Base-by-base conservation (phyloP, 2,888 invertebrate species). In the Seira musarum region DNA sequence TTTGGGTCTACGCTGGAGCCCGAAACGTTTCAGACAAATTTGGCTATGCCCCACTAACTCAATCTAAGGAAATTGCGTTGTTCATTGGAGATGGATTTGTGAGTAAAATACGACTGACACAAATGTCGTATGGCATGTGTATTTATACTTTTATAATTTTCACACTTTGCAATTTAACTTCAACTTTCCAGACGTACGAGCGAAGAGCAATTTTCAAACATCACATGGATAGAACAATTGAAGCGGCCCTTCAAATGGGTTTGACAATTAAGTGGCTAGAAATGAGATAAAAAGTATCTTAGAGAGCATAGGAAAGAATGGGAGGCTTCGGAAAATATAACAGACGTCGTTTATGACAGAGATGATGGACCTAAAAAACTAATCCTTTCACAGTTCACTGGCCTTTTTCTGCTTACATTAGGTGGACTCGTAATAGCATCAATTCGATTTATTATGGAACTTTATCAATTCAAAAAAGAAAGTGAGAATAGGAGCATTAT, bases 61-160 rank as follows among this genome's bases (percentile, higher is more conserved):
- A 40, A 6, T 71, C 71, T 21, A 70, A 53, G 40, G 70, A 70
- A 24, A 70, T 65, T 30, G 57, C 71, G n/a, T 30, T 66, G 6
- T 78, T 78, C 49, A 69, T 80, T 22, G 35, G 49, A 1, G 65
- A 69, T 19, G 80, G 69, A 2, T 63, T 68, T 46, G 64, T 80
- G 1, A 24, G 19, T 8, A 30, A 30, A 30, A 8, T 8, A 30
- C n/a, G n/a, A n/a, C n/a, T n/a, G n/a, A n/a, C n/a, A n/a, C n/a
- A n/a, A n/a, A n/a, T n/a, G n/a, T n/a, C n/a, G n/a, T n/a, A n/a
- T n/a, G n/a, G n/a, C n/a, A n/a, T n/a, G n/a, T n/a, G n/a, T n/a
- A n/a, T n/a, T n/a, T n/a, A n/a, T n/a, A n/a, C n/a, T n/a, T n/a
- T n/a, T n/a, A n/a, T 30, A 2, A 30, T 30, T 30, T 2, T 30